phyloP scores from a whole-genome alignment of 2,888 invertebrate genomes.

The Drosophila anomalata region DNA sequence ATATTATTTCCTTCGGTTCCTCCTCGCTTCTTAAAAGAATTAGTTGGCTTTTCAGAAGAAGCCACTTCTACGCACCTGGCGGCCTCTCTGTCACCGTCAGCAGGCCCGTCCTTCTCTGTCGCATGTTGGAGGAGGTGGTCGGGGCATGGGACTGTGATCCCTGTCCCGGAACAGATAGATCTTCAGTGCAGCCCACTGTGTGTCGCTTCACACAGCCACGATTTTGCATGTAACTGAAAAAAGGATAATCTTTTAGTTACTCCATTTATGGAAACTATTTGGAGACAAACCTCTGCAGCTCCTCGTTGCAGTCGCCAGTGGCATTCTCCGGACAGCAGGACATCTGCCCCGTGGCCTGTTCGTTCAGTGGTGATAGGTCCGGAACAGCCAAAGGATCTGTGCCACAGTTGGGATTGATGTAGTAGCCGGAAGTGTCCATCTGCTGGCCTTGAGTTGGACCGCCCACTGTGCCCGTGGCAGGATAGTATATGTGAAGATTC shows the following conservation, averaged over 20 bases:
- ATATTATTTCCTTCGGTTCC: no score
- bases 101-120: conserved; percentile 92
- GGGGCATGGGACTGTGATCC: conserved; percentile 49
- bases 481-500: conserved; percentile 91
- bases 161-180: conserved; percentile 82
- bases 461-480: conserved; percentile 81
- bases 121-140: conserved; percentile 83
- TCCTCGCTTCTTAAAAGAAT: neutral
- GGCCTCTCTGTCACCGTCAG: conserved; percentile 94
- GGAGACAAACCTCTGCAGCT: conserved; percentile 81
- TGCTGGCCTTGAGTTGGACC: conserved; percentile 57
- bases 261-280: no score
- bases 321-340: conserved; percentile 59
- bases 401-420: conserved; percentile 67
- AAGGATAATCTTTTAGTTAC: rapidly evolving
- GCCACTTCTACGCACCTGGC: conserved; percentile 87
- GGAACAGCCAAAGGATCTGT: conserved; percentile 45
- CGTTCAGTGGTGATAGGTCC: conserved; percentile 62
- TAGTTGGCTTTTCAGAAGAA: neutral
- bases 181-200: conserved; percentile 91
- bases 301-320: conserved; percentile 82
- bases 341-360: conserved; percentile 63
- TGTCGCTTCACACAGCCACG: conserved; percentile 91
- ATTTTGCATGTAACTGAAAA: conserved; percentile 89
- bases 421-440: conserved; percentile 70